A percentile compares a stretch with the other conserved stretches of the same genome.
These are phyloP conservation scores for Heteropelma amictum DNA, from an alignment of 2,888 invertebrate species.

Conservation along the genomic window DNA sequence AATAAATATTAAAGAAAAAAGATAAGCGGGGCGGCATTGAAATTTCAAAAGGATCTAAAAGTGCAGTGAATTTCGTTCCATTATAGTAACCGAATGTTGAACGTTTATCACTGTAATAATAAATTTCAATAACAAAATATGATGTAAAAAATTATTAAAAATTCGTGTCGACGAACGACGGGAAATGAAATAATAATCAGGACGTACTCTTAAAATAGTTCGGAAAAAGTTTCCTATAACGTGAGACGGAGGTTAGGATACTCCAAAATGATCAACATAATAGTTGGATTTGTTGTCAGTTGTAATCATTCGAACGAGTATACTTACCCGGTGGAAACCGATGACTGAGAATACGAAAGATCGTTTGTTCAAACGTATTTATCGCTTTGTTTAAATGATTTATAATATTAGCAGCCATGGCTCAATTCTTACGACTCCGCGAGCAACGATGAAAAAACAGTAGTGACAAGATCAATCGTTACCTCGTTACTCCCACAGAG, in stretches of 20 bases:
- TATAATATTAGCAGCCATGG: constrained; percentile 73
- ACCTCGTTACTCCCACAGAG: no score
- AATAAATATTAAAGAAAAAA: no score
- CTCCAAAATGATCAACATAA: neutral
- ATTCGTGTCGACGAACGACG: neutral
- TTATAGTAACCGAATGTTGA: no score
- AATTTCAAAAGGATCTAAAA: no score
- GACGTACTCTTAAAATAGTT: no score
- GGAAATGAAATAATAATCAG: neutral
- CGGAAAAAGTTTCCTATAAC: neutral
- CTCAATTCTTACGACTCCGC: constrained; percentile 51
- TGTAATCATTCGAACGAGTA: neutral
- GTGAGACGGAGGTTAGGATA: constrained; percentile 26
- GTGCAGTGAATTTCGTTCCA: no score
- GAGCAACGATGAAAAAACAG: no score
- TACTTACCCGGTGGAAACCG: constrained; percentile 79
- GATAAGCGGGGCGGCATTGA: no score
- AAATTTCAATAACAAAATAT: no score
- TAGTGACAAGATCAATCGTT: no score
- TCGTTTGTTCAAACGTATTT: constrained; percentile 76
- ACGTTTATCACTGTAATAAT: no score
- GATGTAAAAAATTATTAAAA: neutral
- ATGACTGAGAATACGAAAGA: constrained; percentile 72
- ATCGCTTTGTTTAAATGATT: constrained; percentile 75
- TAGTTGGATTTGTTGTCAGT: neutral